phyloP scores from a whole-genome alignment of 2,113 vertebrate species.

The Corythornis vintsioides region DNA sequence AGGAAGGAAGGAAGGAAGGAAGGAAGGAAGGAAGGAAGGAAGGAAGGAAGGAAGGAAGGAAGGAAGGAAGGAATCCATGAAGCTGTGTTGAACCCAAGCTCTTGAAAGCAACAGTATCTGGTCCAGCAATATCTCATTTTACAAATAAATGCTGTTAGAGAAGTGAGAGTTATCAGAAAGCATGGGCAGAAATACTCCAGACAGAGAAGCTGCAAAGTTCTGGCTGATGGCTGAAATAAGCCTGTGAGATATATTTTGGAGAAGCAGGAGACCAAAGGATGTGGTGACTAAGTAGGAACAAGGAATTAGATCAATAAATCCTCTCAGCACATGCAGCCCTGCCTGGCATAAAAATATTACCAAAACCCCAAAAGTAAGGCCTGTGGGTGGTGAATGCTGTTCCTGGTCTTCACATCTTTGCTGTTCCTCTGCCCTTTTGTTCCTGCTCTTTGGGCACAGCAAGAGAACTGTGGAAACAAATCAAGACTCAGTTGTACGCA shows the following conservation, averaged over 20 bases:
- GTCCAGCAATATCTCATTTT: not conserved
- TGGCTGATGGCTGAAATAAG: not conserved
- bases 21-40: too few species aligned
- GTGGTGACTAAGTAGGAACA: not conserved
- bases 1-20: not conserved
- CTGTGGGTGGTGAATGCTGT: constrained; percentile 15
- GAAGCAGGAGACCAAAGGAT: not conserved
- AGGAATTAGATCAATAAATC: constrained; percentile 22
- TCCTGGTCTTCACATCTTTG: constrained; percentile 18
- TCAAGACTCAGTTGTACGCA: not conserved
- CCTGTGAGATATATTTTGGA: not conserved
- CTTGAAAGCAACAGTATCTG: not conserved
- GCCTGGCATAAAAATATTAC: not conserved
- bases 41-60: too few species aligned
- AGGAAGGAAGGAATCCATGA: not conserved
- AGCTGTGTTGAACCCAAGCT: not conserved
- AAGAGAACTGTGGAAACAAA: constrained; percentile 35
- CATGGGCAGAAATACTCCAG: not conserved
- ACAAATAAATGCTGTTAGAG: not conserved
- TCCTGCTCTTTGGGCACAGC: constrained; percentile 42
- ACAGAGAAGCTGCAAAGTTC: not conserved
- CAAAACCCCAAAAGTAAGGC: not conserved
- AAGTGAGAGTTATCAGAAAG: not conserved
- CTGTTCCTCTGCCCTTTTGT: constrained; percentile 45
- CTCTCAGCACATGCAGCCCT: not conserved